A percentile compares a stretch with the other conserved stretches of the same genome.
phyloP scores from a whole-genome alignment of 2,888 invertebrate species.

The Patella depressa region DNA sequence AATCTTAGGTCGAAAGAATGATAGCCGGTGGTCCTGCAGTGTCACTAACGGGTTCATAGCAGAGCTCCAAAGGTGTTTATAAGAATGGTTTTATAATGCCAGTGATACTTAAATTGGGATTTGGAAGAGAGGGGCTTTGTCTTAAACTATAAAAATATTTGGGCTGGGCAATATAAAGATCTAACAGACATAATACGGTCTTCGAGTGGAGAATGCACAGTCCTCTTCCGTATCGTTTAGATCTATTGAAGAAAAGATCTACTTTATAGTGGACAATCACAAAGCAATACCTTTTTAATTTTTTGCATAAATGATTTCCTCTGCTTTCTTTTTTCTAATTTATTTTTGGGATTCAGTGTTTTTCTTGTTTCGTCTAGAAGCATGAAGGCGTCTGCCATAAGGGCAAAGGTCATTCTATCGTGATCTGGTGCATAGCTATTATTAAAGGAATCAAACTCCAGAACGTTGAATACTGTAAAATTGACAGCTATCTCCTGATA shows the following conservation, averaged over 20 bases:
- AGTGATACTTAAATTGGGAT: neutral
- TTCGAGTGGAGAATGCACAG: too few species aligned
- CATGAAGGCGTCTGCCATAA: constrained; percentile 24
- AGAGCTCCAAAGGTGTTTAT: neutral
- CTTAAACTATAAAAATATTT: too few species aligned
- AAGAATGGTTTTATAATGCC: neutral
- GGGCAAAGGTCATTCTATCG: constrained; percentile 31
- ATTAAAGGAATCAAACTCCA: constrained; percentile 38
- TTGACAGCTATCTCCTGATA: constrained; percentile 55
- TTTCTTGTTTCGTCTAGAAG: neutral
- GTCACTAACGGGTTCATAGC: too few species aligned
- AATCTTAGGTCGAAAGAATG: too few species aligned
- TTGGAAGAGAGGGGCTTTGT: neutral
- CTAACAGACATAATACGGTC: too few species aligned
- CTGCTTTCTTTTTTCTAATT: constrained; percentile 32
- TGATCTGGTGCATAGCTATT: constrained; percentile 22
- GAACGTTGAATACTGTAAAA: constrained; percentile 55
- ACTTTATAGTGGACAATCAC: constrained; percentile 6
- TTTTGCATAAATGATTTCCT: constrained; percentile 25
- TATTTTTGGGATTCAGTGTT: constrained; percentile 18
- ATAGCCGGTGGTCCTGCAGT: too few species aligned
- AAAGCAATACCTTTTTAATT: constrained; percentile 36
- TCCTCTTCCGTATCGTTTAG: too few species aligned
- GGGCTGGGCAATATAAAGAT: too few species aligned
- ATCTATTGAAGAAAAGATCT: neutral